Conservation (phyloP, 2,113 vertebrate species). For the Eulacestoma nigropectus region DNA sequence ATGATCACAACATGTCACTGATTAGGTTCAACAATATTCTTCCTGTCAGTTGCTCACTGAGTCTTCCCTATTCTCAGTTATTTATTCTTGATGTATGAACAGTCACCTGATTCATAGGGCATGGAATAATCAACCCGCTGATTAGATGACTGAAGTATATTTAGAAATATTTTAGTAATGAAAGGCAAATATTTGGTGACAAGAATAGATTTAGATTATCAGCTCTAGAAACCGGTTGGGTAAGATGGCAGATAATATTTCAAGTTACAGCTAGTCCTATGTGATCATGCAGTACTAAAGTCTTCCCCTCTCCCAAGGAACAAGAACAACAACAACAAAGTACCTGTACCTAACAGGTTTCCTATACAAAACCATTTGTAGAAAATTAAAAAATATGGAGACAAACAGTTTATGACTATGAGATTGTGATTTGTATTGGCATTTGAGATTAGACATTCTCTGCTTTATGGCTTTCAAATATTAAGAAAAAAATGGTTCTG, state of each 20-base stretch:
- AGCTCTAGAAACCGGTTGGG: background rate
- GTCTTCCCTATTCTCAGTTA: slow-evolving; percentile 5
- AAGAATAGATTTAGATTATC: background rate
- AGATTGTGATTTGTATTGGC: background rate
- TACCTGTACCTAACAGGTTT: background rate
- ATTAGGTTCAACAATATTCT: background rate
- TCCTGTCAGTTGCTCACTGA: background rate
- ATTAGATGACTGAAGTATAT: background rate
- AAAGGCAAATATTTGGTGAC: background rate
- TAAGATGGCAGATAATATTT: background rate
- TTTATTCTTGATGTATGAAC: background rate
- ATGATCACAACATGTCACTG: background rate
- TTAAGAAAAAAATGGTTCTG: background rate
- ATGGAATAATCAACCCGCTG: background rate
- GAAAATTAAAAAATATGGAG: background rate
- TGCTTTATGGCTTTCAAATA: background rate
- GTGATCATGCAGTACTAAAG: background rate
- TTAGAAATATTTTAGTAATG: background rate
- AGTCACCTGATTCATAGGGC: background rate
- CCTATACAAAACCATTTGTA: background rate
- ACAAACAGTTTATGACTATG: accelerated
- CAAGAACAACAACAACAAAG: background rate
- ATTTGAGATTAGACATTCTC: background rate
- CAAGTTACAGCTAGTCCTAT: background rate
- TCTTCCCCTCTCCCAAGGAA: accelerated